phyloP scores from a whole-genome alignment of 2,113 vertebrate species.

The Picathartes gymnocephalus region DNA sequence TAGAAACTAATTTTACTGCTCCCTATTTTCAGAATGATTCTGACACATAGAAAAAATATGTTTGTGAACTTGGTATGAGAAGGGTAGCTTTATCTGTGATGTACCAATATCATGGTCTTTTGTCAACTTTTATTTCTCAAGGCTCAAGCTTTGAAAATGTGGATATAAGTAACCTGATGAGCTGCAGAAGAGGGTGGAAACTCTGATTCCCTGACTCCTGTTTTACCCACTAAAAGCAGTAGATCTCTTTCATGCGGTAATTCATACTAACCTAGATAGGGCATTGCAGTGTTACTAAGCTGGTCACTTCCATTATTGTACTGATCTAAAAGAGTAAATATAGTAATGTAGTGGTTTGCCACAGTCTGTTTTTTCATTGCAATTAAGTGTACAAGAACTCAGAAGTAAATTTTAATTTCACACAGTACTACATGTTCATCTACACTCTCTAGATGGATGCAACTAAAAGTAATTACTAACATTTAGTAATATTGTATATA shows the following conservation, averaged over 20 bases:
- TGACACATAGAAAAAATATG: neutral
- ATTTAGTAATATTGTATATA: neutral
- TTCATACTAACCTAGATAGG: neutral
- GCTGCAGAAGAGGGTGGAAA: neutral
- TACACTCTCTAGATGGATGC: neutral
- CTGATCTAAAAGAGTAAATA: neutral
- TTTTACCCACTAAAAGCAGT: neutral
- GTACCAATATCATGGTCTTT: neutral
- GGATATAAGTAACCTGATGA: neutral
- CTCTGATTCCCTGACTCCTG: neutral
- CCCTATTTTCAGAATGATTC: neutral
- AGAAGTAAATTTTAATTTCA: neutral
- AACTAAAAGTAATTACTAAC: neutral
- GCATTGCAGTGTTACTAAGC: neutral
- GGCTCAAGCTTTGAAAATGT: neutral
- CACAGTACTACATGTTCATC: neutral
- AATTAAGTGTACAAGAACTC: neutral
- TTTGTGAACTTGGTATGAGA: neutral
- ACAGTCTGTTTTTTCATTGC: neutral
- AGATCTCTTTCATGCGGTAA: neutral
- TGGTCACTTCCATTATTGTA: neutral
- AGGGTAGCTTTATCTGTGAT: neutral
- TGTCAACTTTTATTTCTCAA: neutral
- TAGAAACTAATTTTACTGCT: neutral
- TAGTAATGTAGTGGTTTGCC: neutral